These are phyloP conservation scores for Drosophila bipectinata DNA, from an alignment of 1,140 invertebrate species.

Conservation along the genomic window DNA sequence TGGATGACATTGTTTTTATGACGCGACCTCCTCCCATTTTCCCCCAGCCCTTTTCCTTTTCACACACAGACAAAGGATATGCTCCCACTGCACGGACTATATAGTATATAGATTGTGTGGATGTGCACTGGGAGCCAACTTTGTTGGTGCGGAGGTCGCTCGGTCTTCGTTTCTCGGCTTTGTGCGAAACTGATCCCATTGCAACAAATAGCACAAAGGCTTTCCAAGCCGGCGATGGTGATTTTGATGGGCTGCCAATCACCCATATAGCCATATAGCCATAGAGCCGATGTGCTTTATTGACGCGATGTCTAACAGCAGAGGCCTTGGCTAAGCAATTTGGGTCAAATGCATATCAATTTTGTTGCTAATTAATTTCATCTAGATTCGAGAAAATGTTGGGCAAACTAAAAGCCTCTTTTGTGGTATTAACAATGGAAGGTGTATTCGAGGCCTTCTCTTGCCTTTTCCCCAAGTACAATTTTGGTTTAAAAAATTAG, in stretches of 20 bases:
- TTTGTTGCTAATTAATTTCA: neutral
- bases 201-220: slow-evolving; percentile 29
- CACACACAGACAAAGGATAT: slow-evolving; percentile 27
- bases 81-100: neutral
- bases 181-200: slow-evolving; percentile 44
- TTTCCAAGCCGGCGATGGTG: slow-evolving; percentile 15
- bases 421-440: too few species aligned
- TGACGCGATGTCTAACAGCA: neutral
- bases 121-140: slow-evolving; percentile 13
- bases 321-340: slow-evolving; percentile 1
- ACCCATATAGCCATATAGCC: neutral
- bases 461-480: too few species aligned
- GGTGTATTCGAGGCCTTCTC: too few species aligned
- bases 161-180: neutral
- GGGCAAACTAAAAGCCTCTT: too few species aligned
- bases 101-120: neutral
- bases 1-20: slow-evolving; percentile 73
- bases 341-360: slow-evolving; percentile 17
- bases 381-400: neutral
- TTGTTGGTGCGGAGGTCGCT: slow-evolving; percentile 6
- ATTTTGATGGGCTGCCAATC: slow-evolving; percentile 36
- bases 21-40: slow-evolving; percentile 27
- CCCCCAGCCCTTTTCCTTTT: slow-evolving; percentile 3
- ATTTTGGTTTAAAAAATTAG: too few species aligned
- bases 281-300: slow-evolving; percentile 19